These are phyloP conservation scores for Taphrorychus bicolor DNA, from an alignment of 2,888 invertebrate genomes.

Conservation along the genomic window DNA sequence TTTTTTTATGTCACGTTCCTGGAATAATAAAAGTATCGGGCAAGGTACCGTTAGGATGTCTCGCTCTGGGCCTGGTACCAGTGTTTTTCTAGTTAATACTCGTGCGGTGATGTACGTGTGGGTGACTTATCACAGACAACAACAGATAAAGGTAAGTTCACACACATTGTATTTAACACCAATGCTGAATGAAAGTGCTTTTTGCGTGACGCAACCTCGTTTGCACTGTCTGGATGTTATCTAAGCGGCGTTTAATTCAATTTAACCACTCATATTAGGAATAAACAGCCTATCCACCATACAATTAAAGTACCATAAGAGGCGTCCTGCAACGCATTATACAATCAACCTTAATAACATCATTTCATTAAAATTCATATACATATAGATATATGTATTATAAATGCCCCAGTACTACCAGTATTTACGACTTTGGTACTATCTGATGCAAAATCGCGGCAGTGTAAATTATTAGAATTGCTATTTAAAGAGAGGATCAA, in stretches of 20 bases:
- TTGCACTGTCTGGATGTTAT: slow-evolving; percentile 38
- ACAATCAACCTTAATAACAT: slow-evolving; percentile 36
- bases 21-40: background rate
- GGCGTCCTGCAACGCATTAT: slow-evolving; percentile 33
- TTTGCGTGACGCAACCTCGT: slow-evolving; percentile 29
- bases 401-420: slow-evolving; percentile 23
- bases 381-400: too few species aligned
- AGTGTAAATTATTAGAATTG: slow-evolving; percentile 24
- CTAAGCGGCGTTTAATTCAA: slow-evolving; percentile 38
- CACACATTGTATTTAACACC: background rate
- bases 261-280: slow-evolving; percentile 35
- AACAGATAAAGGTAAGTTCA: too few species aligned
- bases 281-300: slow-evolving; percentile 33
- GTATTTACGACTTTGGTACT: slow-evolving; percentile 22
- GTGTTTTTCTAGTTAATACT: too few species aligned
- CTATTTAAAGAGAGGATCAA: slow-evolving; percentile 28
- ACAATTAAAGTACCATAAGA: slow-evolving; percentile 36
- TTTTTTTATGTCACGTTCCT: too few species aligned
- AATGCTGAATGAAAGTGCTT: slow-evolving; percentile 15
- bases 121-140: too few species aligned
- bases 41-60: too few species aligned
- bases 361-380: slow-evolving; percentile 40
- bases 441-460: background rate
- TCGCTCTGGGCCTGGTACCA: too few species aligned
- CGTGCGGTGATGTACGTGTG: background rate